phyloP scores from a whole-genome alignment of 2,888 invertebrate species.

The Tinea pellionella region DNA sequence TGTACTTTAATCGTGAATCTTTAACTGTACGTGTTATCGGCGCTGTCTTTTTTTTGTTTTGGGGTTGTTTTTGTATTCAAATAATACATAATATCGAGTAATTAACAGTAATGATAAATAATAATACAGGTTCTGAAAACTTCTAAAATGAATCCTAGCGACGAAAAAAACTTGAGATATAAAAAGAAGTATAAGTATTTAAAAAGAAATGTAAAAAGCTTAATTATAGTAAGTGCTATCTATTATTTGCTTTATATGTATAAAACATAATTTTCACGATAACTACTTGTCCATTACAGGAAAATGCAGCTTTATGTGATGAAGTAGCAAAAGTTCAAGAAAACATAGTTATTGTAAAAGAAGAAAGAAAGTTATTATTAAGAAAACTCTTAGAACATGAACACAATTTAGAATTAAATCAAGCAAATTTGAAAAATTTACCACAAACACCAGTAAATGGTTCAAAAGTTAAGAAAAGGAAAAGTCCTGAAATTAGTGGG shows the following conservation, averaged over 20 bases:
- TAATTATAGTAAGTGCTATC: slow-evolving; percentile 71
- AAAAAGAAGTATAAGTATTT: slow-evolving; percentile 72
- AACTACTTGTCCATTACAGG: slow-evolving; percentile 58
- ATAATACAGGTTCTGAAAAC: no score
- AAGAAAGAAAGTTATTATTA: slow-evolving; percentile 84
- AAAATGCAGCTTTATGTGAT: slow-evolving; percentile 88
- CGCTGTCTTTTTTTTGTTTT: no score
- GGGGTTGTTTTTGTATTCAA: no score
- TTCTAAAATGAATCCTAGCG: background rate
- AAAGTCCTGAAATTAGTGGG: slow-evolving; percentile 23
- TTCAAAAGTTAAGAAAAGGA: slow-evolving; percentile 28
- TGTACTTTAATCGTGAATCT: no score
- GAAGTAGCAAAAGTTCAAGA: slow-evolving; percentile 88
- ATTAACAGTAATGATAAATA: no score
- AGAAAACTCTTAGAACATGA: slow-evolving; percentile 80
- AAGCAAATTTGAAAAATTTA: slow-evolving; percentile 16
- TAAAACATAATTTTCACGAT: background rate
- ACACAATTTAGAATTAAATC: slow-evolving; percentile 42
- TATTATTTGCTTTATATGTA: background rate
- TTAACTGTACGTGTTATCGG: no score
- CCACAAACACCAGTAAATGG: slow-evolving; percentile 29
- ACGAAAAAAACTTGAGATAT: slow-evolving; percentile 52
- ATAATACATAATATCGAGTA: no score
- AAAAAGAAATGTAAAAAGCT: slow-evolving; percentile 73
- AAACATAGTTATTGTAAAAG: slow-evolving; percentile 81